phyloP scores from a whole-genome alignment of 2,797 vertebrate genomes.

The Miopithecus talapoin region DNA sequence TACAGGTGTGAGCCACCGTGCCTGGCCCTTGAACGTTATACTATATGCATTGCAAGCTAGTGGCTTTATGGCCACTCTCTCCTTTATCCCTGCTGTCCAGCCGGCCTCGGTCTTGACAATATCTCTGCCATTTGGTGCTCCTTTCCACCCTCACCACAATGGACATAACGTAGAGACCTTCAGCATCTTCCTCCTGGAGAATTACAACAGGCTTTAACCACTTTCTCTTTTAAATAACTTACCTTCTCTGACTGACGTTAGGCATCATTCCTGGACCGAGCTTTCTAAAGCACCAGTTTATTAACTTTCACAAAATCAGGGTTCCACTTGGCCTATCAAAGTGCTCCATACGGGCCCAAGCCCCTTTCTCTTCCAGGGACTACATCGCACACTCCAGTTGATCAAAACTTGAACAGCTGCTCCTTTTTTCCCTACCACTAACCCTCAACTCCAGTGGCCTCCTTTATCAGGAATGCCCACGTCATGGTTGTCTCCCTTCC shows the following conservation, averaged over 20 bases:
- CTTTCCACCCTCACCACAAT: neutral
- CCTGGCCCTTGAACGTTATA: neutral
- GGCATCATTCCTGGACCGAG: neutral
- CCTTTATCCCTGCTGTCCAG: neutral
- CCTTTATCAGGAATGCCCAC: neutral
- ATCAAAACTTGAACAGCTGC: neutral
- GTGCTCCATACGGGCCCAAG: neutral
- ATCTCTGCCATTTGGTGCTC: neutral
- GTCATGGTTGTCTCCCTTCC: neutral
- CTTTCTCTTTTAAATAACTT: neutral
- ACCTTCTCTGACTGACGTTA: neutral
- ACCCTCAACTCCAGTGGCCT: neutral
- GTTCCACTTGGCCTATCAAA: neutral
- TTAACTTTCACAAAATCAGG: neutral
- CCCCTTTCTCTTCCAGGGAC: neutral
- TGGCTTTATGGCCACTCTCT: neutral
- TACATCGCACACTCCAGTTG: neutral
- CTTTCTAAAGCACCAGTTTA: neutral
- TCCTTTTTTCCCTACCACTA: neutral
- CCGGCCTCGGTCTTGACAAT: neutral
- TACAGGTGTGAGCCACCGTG: neutral
- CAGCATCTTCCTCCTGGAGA: neutral
- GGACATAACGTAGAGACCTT: neutral
- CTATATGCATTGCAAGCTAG: neutral
- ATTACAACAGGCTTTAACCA: neutral